Percentiles rank a stretch among this genome's conserved stretches.
Evolutionary conservation across 2,797 vertebrate genomes (phyloP).

Genomic region (Anniella stebbinsi): DNA sequence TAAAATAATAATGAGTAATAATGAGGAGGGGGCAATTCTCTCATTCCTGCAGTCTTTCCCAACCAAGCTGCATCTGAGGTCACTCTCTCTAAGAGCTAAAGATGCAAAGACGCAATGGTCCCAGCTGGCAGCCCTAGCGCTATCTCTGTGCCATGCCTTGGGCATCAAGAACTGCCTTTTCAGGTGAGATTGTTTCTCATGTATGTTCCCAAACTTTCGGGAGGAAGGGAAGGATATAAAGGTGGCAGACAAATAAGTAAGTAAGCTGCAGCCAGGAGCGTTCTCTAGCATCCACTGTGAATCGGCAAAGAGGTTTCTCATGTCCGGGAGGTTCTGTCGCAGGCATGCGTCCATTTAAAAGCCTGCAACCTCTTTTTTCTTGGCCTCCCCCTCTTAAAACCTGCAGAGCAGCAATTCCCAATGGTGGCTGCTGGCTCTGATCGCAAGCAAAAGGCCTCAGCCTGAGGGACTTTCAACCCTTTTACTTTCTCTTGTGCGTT

Average conservation of each 20-base stretch:
- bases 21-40: no score
- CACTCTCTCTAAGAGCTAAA: not conserved
- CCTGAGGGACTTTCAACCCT: conserved; percentile 39
- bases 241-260: not conserved
- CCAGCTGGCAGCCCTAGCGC: not conserved
- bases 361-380: conserved; percentile 1
- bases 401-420: not conserved
- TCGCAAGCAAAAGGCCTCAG: conserved; percentile 5
- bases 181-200: not conserved
- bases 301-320: not conserved
- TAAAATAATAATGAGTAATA: no score
- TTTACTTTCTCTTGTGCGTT: conserved; percentile 27
- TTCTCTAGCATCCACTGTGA: not conserved
- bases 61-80: no score
- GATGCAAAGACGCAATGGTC: not conserved
- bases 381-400: not conserved
- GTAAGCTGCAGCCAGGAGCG: not conserved
- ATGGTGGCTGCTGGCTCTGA: not conserved
- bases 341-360: not conserved
- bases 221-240: not conserved
- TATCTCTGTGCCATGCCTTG: not conserved
- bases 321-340: not conserved
- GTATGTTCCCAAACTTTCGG: not conserved
- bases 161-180: not conserved
- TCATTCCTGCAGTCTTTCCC: no score